Percentiles rank a stretch among this genome's conserved stretches.
Conservation (phyloP, 2,113 vertebrate genomes). For the Zosterops hypoxanthus region DNA sequence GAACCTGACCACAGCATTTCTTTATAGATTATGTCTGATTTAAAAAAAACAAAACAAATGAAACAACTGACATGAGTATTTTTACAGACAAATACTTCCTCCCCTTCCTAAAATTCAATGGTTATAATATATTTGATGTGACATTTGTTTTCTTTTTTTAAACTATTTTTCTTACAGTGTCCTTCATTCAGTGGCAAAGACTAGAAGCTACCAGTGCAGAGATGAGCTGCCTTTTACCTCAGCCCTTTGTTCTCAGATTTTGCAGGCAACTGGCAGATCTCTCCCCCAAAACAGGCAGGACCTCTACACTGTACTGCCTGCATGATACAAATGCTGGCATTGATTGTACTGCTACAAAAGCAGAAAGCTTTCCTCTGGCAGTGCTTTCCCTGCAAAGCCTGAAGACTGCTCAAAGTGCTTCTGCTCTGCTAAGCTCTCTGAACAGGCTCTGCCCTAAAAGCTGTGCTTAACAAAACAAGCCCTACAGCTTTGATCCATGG, state of each 20-base stretch:
- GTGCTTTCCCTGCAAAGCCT: not conserved
- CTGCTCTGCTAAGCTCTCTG: not conserved
- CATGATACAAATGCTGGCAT: fast-evolving
- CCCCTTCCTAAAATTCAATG: not conserved
- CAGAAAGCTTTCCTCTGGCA: not conserved
- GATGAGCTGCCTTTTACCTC: not conserved
- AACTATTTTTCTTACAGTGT: not conserved
- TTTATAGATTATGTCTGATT: not conserved
- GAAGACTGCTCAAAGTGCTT: not conserved
- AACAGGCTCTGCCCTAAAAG: not conserved
- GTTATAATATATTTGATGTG: not conserved
- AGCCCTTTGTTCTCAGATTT: not conserved
- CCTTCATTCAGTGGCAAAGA: not conserved
- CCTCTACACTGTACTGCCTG: fast-evolving
- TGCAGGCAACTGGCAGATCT: not conserved
- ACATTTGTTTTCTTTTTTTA: not conserved
- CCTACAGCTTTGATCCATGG: not conserved
- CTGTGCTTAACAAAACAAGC: not conserved
- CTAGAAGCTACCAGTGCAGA: not conserved
- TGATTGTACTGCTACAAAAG: not conserved
- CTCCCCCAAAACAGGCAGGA: not conserved
- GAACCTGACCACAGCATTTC: not conserved
- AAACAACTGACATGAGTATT: not conserved
- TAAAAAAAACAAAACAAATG: not conserved
- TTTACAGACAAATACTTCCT: not conserved